A percentile compares a stretch with the other conserved stretches of the same genome.
Evolutionary conservation across 1,140 invertebrate species (phyloP).

Genomic region (Ceratosolen solmsi): DNA sequence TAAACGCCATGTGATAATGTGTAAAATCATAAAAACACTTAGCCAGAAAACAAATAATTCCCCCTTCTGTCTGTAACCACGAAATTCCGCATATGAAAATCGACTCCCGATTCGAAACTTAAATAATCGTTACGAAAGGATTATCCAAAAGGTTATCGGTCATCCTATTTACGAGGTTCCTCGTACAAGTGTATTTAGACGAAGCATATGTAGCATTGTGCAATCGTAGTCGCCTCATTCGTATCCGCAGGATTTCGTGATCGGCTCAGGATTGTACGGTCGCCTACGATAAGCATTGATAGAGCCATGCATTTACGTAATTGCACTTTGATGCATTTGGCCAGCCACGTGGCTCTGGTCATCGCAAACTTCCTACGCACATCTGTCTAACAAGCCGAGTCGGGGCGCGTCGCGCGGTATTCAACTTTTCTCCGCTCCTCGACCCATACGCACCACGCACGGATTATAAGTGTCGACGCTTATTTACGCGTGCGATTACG

Average conservation of each 20-base stretch:
- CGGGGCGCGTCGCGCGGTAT: too few relatives aligned
- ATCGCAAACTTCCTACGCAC: too few relatives aligned
- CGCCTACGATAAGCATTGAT: background rate
- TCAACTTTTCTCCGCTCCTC: too few relatives aligned
- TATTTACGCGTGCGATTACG: too few relatives aligned
- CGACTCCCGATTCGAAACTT: background rate
- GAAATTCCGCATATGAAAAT: background rate
- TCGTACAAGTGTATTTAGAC: constrained; percentile 15
- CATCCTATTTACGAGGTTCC: constrained; percentile 22
- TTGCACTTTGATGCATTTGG: background rate
- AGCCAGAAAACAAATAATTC: too few relatives aligned
- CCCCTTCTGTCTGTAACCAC: too few relatives aligned
- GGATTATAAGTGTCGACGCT: too few relatives aligned
- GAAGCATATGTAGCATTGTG: background rate
- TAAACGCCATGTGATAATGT: too few relatives aligned
- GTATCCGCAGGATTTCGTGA: constrained; percentile 1
- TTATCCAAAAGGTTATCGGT: background rate
- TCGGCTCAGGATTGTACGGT: constrained; percentile 23
- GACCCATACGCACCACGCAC: background rate
- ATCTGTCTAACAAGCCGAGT: too few relatives aligned
- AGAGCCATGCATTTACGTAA: constrained; percentile 12
- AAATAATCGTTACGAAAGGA: background rate
- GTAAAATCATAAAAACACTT: too few relatives aligned
- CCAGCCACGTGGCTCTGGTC: background rate
- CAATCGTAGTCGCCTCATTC: too few relatives aligned